Percentiles rank a stretch among this genome's conserved stretches.
phyloP scores from a whole-genome alignment of 2,797 vertebrate species.

The Mus minutoides region DNA sequence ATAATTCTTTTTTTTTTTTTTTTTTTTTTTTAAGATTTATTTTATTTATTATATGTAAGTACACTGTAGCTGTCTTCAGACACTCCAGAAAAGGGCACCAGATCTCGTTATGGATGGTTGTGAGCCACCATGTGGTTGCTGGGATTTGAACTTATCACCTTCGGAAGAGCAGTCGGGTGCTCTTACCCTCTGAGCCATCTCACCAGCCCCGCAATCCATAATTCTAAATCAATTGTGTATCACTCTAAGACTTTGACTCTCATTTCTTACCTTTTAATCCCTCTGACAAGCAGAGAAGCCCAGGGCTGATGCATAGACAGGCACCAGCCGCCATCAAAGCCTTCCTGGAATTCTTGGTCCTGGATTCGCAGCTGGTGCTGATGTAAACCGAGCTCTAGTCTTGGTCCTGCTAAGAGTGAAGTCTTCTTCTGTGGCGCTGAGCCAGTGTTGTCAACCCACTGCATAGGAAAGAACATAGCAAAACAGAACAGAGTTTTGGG shows the following conservation, averaged over 20 bases:
- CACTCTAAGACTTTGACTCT: constrained; percentile 54
- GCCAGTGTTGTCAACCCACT: constrained; percentile 95
- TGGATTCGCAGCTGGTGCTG: constrained; percentile 92
- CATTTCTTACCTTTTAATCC: constrained; percentile 93
- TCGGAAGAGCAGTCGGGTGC: no score
- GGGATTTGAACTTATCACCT: no score
- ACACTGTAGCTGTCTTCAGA: no score
- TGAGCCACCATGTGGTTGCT: no score
- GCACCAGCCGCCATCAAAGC: constrained; percentile 96
- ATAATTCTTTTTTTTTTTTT: no score
- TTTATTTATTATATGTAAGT: no score
- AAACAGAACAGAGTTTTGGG: neutral
- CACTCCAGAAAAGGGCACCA: no score
- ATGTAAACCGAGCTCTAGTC: constrained; percentile 59
- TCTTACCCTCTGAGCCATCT: no score
- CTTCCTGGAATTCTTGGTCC: constrained; percentile 97
- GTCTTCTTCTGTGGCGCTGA: constrained; percentile 81
- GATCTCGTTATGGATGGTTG: no score
- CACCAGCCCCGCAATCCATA: neutral
- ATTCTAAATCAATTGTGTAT: constrained; percentile 39
- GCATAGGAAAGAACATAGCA: constrained; percentile 53
- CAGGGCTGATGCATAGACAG: constrained; percentile 99
- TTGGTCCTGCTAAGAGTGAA: constrained; percentile 45
- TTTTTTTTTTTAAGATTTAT: no score
- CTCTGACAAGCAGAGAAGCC: constrained; percentile 95